phyloP scores from a whole-genome alignment of 1,140 invertebrate genomes.

The Callitettix versicolor region DNA sequence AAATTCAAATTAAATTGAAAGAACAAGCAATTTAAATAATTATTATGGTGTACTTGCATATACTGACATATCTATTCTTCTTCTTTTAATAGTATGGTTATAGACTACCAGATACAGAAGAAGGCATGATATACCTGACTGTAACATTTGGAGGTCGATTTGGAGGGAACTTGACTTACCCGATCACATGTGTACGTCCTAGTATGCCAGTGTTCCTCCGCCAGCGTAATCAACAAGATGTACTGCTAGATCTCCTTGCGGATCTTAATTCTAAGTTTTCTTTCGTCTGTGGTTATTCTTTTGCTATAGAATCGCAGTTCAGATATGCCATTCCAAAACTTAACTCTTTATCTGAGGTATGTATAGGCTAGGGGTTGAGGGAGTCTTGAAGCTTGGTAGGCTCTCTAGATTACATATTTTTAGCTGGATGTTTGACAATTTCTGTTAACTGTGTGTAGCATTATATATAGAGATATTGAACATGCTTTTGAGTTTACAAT shows the following conservation, averaged over 20 bases:
- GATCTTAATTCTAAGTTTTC: slow-evolving; percentile 15
- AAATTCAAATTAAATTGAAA: too few species aligned
- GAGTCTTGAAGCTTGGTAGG: too few species aligned
- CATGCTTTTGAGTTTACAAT: too few species aligned
- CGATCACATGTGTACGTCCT: slow-evolving; percentile 33
- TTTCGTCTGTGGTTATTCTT: slow-evolving; percentile 15
- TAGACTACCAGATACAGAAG: slow-evolving; percentile 35
- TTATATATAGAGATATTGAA: too few species aligned
- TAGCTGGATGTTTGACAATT: too few species aligned
- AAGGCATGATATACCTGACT: slow-evolving; percentile 29
- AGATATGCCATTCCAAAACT: slow-evolving; percentile 17
- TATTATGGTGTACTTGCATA: too few species aligned
- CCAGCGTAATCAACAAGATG: slow-evolving; percentile 28
- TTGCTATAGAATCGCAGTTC: slow-evolving; percentile 2
- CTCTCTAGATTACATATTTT: too few species aligned
- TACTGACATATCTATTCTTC: too few species aligned
- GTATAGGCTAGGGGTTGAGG: too few species aligned
- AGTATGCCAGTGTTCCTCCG: slow-evolving; percentile 33
- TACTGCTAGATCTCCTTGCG: slow-evolving; percentile 20
- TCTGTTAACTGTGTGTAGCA: too few species aligned
- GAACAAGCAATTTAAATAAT: too few species aligned
- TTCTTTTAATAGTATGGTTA: slow-evolving; percentile 36
- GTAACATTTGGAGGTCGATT: slow-evolving; percentile 33
- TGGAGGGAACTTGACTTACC: slow-evolving; percentile 35
- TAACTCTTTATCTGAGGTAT: slow-evolving; percentile 7